Conservation (phyloP, 2,888 invertebrate genomes). For the Drosophila sordidapex region DNA sequence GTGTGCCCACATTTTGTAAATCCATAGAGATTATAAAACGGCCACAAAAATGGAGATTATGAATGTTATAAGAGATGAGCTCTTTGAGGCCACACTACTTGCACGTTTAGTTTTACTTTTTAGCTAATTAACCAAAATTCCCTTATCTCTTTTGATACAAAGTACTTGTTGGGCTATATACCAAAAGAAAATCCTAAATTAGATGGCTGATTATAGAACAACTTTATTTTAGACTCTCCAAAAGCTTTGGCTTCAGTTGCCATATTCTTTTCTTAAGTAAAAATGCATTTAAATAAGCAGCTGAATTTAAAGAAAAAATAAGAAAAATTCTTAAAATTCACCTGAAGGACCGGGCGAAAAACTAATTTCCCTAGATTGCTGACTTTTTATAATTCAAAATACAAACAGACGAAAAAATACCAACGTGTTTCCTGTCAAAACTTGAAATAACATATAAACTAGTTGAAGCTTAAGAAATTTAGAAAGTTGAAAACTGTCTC, state of each 20-base stretch:
- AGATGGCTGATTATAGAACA: background rate
- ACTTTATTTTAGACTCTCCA: background rate
- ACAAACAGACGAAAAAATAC: background rate
- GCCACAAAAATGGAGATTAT: slow-evolving; percentile 3
- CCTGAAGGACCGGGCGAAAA: background rate
- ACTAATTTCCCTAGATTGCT: background rate
- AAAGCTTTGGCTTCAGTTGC: background rate
- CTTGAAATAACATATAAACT: background rate
- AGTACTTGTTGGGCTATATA: background rate
- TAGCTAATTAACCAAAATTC: slow-evolving; percentile 24
- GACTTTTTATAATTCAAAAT: background rate
- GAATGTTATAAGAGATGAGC: slow-evolving; percentile 14
- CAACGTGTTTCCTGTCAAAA: background rate
- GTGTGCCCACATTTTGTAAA: background rate
- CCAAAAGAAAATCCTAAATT: background rate
- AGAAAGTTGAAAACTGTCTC: background rate
- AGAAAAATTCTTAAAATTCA: background rate
- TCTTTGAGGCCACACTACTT: slow-evolving; percentile 14
- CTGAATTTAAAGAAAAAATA: background rate
- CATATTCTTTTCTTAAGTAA: background rate
- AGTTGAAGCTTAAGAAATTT: background rate
- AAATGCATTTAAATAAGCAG: background rate
- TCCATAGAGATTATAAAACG: slow-evolving; percentile 17
- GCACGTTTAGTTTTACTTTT: slow-evolving; percentile 26
- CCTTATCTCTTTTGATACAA: background rate